Conservation (phyloP, 2,888 invertebrate species). For the Drosophila longiperda region DNA sequence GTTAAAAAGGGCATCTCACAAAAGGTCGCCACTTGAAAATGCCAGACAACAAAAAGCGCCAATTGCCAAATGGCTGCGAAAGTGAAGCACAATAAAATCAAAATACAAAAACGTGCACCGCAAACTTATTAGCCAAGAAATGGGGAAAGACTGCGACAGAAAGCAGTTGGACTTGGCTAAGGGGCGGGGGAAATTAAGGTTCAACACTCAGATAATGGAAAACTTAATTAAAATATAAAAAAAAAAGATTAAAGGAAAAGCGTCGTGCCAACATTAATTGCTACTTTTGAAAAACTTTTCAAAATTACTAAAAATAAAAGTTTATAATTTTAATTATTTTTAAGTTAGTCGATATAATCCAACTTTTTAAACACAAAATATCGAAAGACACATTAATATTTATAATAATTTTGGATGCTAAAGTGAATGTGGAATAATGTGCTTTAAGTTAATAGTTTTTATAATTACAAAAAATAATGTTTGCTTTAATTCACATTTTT, state of each 20-base stretch:
- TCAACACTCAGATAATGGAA: constrained; percentile 16
- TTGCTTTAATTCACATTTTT: neutral
- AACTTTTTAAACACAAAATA: neutral
- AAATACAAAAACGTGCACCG: constrained; percentile 59
- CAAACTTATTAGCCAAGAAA: constrained; percentile 44
- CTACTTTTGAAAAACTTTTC: neutral
- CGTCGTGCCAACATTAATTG: neutral
- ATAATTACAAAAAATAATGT: neutral
- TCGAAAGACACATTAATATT: neutral
- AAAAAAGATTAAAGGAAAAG: neutral
- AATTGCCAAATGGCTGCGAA: constrained; percentile 34
- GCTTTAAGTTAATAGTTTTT: neutral
- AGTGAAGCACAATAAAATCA: constrained; percentile 62
- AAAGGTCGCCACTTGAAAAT: constrained; percentile 47
- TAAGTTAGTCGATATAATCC: neutral
- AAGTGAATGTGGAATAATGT: neutral
- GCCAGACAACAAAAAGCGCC: constrained; percentile 26
- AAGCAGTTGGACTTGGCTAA: neutral
- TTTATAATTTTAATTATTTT: neutral
- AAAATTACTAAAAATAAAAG: neutral
- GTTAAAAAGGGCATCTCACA: constrained; percentile 20
- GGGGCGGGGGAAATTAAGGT: neutral
- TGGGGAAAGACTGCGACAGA: neutral
- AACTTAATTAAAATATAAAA: constrained; percentile 31
- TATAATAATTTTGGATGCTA: neutral